Evolutionary conservation across 1,140 invertebrate genomes (phyloP), one percentile per base, ranked within the genome.

Genomic region (Drosophila persimilis): DNA sequence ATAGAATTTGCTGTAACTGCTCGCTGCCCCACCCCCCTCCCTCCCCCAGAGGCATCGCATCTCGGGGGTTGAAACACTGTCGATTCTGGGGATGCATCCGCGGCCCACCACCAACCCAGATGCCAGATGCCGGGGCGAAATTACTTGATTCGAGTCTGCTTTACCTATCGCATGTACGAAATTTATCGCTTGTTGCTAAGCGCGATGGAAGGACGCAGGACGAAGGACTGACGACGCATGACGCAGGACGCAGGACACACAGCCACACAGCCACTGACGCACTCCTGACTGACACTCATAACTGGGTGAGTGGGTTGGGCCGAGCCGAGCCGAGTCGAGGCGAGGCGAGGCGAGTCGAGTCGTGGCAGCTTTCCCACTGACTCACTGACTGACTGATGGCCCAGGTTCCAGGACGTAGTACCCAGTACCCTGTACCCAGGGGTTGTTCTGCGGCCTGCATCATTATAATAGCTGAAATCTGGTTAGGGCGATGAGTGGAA

Each of bases 381-480:
- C 80, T 84, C 80, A 85, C 59, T 53, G 55, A 75, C 48, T 55
- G 73, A 61, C 52, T 44, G 56, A 48, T 26, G 35, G 54, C 31
- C 31, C 31, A 9, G 31, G 31, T 9, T 31, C 8, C 31, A 31
- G 29, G 2, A 7, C 6, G 8, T 26, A 43, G 31, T 9, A 39
- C 11, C 35, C 11, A 13, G 35, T 11, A 39, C n/a, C 11, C 20
- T 35, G 77, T 7, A 9, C 9, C 3, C 11, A 43, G 55, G 77
- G 83, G 83, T 88, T 86, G 77, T 51, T 81, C 35, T 56, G 71
- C 60, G 53, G 62, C 51, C 58, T 66, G 63, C 80, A 85, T 85
- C 81, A 80, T 77, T 86, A 81, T 77, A 80, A 86, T 85, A 73
- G 73, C 44, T 86, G 59, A 85, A 86, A 85, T 86, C 80, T 81